Evolutionary conservation across 2,797 vertebrate species (phyloP), one percentile per base, ranked within the genome.

Genomic region (Siniperca undulata): DNA sequence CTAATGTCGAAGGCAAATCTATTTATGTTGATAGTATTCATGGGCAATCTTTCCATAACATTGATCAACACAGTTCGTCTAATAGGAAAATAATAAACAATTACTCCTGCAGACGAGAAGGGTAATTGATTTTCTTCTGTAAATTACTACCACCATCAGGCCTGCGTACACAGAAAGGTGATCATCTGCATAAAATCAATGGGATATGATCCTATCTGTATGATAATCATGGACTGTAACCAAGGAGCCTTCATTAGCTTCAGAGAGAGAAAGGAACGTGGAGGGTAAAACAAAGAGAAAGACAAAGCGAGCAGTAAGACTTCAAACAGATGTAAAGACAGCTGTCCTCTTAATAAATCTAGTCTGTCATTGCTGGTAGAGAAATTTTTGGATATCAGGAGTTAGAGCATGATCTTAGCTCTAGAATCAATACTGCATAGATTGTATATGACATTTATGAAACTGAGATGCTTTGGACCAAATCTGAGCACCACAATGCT

Each of bases 81-180:
- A 98, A 99, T 97, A 98, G 97, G 96, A 99, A 98, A 99, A 98
- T 99, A 99, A 99, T 98, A 99, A 99, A 99, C 97, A 99, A 99
- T 99, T 98, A 99, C 97, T 96, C 95, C 93, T 93, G 94, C 91
- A 97, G 96, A 96, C 92, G 94, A 95, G 95, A 93, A 95, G 96
- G 97, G 97, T 97, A 97, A 98, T 99, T 97, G 97, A 97, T 97
- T 99, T 98, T 98, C 95, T 98, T 95, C 94, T 98, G 94, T 95
- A 97, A 97, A 98, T 97, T 97, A 96, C 96, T 96, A 93, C 90
- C 92, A 86, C 93, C 92, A 94, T 94, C 95, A 95, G 91, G 95
- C 96, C 97, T 96, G 96, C 96, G 94, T 95, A 97, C 97, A 97
- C 96, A 97, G 96, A 97, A 97, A 97, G 96, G 96, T 97, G 97